These are phyloP conservation scores for Drosophila imparisetae DNA, from an alignment of 2,888 invertebrate species.

Conservation along the genomic window DNA sequence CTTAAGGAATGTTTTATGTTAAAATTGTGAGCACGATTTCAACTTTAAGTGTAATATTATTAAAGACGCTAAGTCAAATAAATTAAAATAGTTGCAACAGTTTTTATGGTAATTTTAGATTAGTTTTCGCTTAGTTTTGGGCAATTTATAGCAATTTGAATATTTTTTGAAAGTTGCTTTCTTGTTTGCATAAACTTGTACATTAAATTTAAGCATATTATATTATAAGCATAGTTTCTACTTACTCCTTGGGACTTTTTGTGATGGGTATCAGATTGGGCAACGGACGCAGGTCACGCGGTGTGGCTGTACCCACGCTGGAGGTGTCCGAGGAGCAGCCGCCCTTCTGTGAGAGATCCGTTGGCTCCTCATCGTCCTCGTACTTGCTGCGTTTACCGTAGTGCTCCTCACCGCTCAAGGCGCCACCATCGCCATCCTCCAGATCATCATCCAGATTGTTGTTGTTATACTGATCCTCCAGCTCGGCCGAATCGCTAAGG, in stretches of 20 bases:
- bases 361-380: constrained; percentile 83
- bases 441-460: constrained; percentile 83
- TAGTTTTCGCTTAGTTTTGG: background rate
- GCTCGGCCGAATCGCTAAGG: constrained; percentile 82
- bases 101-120: background rate
- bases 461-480: constrained; percentile 83
- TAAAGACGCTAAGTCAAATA: background rate
- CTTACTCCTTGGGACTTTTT: constrained; percentile 75
- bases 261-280: constrained; percentile 91
- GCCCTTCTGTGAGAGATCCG: constrained; percentile 84
- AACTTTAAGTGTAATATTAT: background rate
- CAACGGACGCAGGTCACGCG: constrained; percentile 86
- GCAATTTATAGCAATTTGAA: background rate
- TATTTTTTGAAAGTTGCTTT: background rate
- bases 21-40: too few species aligned
- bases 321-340: constrained; percentile 83
- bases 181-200: background rate
- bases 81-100: background rate
- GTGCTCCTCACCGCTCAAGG: constrained; percentile 63
- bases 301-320: constrained; percentile 79
- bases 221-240: constrained; percentile 12
- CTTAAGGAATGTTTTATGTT: too few species aligned
- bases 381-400: constrained; percentile 81
- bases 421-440: constrained; percentile 66
- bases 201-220: background rate